Conservation (phyloP, 2,888 invertebrate genomes). For the Dorcus hopei region DNA sequence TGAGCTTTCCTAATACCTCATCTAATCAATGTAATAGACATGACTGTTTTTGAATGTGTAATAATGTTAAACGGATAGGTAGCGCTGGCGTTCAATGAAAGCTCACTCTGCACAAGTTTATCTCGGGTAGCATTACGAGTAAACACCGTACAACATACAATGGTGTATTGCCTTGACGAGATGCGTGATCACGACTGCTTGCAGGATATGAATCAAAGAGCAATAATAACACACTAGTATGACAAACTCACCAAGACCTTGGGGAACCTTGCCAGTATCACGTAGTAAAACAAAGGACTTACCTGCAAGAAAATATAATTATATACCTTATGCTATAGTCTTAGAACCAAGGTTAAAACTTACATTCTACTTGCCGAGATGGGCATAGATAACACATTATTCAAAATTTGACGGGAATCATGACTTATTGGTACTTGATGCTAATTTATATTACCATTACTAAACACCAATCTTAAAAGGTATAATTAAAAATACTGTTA, state of each 20-base stretch:
- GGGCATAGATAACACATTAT: conserved; percentile 1
- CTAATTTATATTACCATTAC: too few relatives aligned
- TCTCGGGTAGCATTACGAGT: conserved; percentile 1
- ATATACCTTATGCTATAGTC: conserved; percentile 20
- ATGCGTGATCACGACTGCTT: conserved; percentile 27
- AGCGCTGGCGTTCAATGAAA: not conserved
- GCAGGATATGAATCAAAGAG: conserved; percentile 26
- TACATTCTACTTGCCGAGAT: conserved; percentile 1
- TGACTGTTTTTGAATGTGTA: conserved; percentile 11
- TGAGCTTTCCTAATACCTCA: conserved; percentile 9
- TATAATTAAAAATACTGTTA: too few relatives aligned
- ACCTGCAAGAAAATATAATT: conserved; percentile 34
- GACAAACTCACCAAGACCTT: conserved; percentile 28
- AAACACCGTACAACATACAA: conserved; percentile 13
- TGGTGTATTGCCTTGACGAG: conserved; percentile 28
- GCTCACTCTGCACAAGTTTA: not conserved
- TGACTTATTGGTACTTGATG: too few relatives aligned
- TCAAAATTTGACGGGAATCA: not conserved
- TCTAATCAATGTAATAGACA: conserved; percentile 13
- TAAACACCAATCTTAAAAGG: too few relatives aligned
- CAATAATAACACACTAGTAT: conserved; percentile 24
- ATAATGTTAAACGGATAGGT: conserved; percentile 2
- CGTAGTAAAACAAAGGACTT: conserved; percentile 30
- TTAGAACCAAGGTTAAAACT: not conserved
- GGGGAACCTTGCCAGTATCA: conserved; percentile 10